Evolutionary conservation across 2,113 vertebrate species (phyloP), one percentile per base, ranked within the genome.

Genomic region (Dasyornis broadbenti): DNA sequence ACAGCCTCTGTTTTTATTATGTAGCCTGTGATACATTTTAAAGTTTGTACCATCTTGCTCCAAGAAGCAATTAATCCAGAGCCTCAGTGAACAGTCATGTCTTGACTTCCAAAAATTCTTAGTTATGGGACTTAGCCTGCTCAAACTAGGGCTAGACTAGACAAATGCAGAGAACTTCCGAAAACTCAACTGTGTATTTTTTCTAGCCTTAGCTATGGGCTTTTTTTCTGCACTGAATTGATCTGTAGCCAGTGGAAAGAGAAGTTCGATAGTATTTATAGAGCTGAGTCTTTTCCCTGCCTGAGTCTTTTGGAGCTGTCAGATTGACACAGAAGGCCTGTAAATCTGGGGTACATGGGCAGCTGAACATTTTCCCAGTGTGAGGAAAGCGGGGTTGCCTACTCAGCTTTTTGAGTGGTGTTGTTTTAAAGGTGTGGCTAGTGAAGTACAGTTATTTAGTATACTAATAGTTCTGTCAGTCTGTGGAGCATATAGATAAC

Each of bases 211-310:
- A 81, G 72, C 61, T 56, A 2, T 27, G 45, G 45, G 33, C 39
- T 75, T 93, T 90, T 64, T 26, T 77, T 86, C 82, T 61, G 15
- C 19, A 6, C 21, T 57, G 72, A 64, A 44, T 33, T 59, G 9
- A 26, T 81, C 69, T 72, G 24, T 50, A 75, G 64, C 69, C 69
- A 83, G 31, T 71, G 57, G 82, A 83, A 93, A 77, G 31, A 92
- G 60, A 69, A 71, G 31, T 86, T 93, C 70, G 92, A 47, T 60
- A 33, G 40, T 52, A 78, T 88, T 90, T 83, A 44, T 64, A 56
- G 44, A 75, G n/a, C 69, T 70, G 27, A 75, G 78, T 86, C 33
- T 77, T 85, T 47, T 90, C 42, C 33, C 31, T 82, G 35, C 22
- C 21, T 35, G 61, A 72, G 11, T 77, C 50, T 80, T 76, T 39